Evolutionary conservation across 1,140 invertebrate genomes (phyloP).

Genomic region (Leptinotarsa defecta): DNA sequence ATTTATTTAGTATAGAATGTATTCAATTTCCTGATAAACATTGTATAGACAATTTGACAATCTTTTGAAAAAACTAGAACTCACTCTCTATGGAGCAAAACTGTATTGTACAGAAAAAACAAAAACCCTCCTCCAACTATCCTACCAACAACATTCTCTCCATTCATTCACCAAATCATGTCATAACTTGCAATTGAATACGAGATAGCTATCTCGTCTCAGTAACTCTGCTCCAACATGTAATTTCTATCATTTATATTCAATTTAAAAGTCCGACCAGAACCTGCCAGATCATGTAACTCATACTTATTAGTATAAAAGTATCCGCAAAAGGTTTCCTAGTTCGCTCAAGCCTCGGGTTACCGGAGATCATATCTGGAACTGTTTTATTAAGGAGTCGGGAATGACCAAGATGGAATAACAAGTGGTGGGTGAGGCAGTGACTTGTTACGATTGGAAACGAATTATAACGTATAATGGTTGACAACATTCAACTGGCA

Average conservation of each 20-base stretch:
- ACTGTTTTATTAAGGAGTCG: slow-evolving; percentile 1
- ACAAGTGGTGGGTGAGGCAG: not conserved
- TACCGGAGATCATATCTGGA: not conserved
- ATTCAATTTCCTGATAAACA: too few relatives aligned
- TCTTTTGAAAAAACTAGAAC: too few relatives aligned
- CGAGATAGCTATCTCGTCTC: not conserved
- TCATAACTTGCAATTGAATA: not conserved
- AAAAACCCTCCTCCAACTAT: too few relatives aligned
- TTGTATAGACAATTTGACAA: too few relatives aligned
- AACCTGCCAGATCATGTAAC: not conserved
- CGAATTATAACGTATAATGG: too few relatives aligned
- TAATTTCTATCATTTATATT: not conserved
- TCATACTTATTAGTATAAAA: not conserved
- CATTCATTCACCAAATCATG: not conserved
- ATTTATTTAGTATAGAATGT: too few relatives aligned
- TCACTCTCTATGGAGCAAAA: too few relatives aligned
- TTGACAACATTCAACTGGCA: too few relatives aligned
- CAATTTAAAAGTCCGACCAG: not conserved
- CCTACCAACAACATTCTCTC: too few relatives aligned
- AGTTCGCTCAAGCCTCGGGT: not conserved
- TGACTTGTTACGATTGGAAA: too few relatives aligned
- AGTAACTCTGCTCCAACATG: not conserved
- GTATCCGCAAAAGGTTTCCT: not conserved
- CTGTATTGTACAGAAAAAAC: too few relatives aligned
- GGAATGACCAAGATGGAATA: not conserved